Percentiles rank a stretch among this genome's conserved stretches.
These are phyloP conservation scores for Varecia variegata DNA, from an alignment of 2,797 vertebrate genomes.

Conservation along the genomic window DNA sequence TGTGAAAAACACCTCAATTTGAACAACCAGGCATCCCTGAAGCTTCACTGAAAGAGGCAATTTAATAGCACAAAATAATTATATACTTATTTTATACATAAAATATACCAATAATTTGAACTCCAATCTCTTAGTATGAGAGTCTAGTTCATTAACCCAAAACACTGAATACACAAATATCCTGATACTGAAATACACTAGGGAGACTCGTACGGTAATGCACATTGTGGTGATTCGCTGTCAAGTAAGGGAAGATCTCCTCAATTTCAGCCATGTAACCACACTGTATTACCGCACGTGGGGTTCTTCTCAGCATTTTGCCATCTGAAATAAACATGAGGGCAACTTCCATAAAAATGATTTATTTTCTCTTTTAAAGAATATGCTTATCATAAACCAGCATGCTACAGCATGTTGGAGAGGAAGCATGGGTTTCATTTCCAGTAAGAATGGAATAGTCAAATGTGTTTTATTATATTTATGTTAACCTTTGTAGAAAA, in stretches of 20 bases:
- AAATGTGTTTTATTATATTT: neutral
- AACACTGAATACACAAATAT: conserved; percentile 72
- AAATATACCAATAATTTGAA: conserved; percentile 50
- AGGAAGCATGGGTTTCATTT: conserved; percentile 50
- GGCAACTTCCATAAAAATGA: conserved; percentile 54
- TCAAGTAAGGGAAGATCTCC: conserved; percentile 34
- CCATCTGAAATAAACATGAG: conserved; percentile 76
- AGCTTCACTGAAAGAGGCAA: neutral
- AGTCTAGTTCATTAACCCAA: conserved; percentile 73
- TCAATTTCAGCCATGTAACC: neutral
- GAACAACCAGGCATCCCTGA: neutral
- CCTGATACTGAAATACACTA: conserved; percentile 61
- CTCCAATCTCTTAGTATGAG: conserved; percentile 73
- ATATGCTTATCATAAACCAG: conserved; percentile 41
- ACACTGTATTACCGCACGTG: conserved; percentile 9
- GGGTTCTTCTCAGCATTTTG: conserved; percentile 52
- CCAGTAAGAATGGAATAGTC: conserved; percentile 51
- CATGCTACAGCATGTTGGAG: neutral
- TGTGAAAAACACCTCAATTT: neutral
- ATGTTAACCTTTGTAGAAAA: neutral
- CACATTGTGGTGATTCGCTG: conserved; percentile 68
- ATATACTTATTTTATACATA: conserved; percentile 58
- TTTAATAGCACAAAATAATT: conserved; percentile 20
- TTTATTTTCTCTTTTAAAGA: conserved; percentile 66
- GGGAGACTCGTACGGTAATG: conserved; percentile 68